These are phyloP conservation scores for Ceyx margarethae DNA, from an alignment of 2,113 vertebrate genomes.

Conservation along the genomic window DNA sequence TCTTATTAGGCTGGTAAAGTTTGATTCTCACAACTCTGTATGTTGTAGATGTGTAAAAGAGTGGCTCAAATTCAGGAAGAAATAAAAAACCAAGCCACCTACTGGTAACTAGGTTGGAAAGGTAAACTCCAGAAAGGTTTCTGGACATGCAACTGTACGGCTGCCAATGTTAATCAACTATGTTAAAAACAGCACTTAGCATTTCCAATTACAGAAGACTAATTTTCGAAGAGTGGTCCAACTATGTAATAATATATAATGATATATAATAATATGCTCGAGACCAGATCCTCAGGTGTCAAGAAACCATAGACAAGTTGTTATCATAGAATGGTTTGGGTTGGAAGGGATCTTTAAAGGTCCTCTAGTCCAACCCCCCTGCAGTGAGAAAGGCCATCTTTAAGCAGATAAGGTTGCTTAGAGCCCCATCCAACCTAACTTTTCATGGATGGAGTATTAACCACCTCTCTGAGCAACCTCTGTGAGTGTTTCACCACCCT, in stretches of 20 bases:
- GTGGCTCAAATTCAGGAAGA: background rate
- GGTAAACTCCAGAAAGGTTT: background rate
- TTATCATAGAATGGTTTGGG: background rate
- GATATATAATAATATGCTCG: background rate
- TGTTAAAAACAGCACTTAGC: conserved; percentile 11
- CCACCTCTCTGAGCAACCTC: background rate
- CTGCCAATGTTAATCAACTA: background rate
- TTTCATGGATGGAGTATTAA: background rate
- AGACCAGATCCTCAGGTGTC: background rate
- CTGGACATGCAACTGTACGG: background rate
- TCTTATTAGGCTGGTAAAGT: background rate
- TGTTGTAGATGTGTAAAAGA: fast-evolving
- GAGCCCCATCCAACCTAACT: too few species aligned
- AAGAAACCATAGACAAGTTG: background rate
- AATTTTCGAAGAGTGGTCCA: background rate
- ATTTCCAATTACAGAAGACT: background rate
- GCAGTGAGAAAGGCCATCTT: too few species aligned
- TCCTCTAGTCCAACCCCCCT: background rate
- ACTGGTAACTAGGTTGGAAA: background rate
- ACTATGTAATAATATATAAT: background rate
- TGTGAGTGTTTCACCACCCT: background rate
- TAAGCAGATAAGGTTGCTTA: too few species aligned
- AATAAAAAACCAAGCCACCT: background rate
- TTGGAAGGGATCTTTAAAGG: background rate
- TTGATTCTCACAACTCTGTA: background rate